A percentile compares a stretch with the other conserved stretches of the same genome.
These are phyloP conservation scores for Lophochroa leadbeateri DNA, from an alignment of 2,113 vertebrate species.

Conservation along the genomic window DNA sequence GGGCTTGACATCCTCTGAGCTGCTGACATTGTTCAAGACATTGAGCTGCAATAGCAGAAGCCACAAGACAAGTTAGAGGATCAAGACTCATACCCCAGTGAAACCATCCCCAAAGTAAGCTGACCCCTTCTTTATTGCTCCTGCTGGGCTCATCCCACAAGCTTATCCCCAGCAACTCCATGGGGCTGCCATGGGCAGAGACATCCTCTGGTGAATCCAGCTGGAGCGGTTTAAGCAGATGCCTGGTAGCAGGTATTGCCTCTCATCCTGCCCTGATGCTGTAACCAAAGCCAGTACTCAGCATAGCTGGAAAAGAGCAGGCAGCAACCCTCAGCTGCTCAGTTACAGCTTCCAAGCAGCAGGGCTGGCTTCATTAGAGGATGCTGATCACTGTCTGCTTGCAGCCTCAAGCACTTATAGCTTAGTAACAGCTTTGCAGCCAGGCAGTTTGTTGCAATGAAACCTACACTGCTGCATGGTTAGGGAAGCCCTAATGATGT, in stretches of 20 bases:
- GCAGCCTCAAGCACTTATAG: background rate
- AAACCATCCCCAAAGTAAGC: background rate
- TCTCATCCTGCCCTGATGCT: background rate
- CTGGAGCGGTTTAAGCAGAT: background rate
- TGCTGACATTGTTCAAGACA: conserved; percentile 85
- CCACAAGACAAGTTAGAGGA: background rate
- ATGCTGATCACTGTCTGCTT: background rate
- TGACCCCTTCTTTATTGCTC: background rate
- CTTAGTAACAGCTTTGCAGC: background rate
- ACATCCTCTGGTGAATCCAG: background rate
- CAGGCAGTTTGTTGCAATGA: background rate
- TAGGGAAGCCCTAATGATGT: background rate
- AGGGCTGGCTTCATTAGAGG: background rate
- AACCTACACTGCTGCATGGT: background rate
- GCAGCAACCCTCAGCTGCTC: background rate
- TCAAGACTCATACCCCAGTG: background rate
- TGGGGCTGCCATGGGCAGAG: background rate
- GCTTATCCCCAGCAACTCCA: background rate
- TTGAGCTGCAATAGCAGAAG: conserved; percentile 79
- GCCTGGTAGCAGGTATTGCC: background rate
- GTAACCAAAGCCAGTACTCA: background rate
- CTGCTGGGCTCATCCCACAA: background rate
- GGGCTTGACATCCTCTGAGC: conserved; percentile 91
- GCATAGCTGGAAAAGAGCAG: background rate
- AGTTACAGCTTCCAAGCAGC: background rate